Base-by-base conservation (phyloP, 2,797 vertebrate species). In the Eutrigla gurnardus region DNA sequence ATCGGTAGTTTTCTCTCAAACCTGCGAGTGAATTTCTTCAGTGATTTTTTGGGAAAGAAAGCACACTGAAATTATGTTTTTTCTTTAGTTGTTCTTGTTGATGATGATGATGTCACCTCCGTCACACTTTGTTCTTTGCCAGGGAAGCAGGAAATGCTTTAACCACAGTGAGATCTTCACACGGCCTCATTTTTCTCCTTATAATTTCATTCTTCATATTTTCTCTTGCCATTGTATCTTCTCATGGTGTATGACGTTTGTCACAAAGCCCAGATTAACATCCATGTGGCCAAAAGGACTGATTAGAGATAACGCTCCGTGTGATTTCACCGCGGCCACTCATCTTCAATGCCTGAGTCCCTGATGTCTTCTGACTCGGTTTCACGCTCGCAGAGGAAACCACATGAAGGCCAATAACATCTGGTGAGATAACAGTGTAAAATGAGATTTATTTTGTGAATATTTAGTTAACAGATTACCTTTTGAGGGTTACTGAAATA, bases 121-220 rank as follows among this genome's bases (percentile, higher is more conserved):
- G 32, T 40, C 1, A 61, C 25, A 39, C 15, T 35, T 33, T 55
- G 46, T 33, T 0, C 11, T 45, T 64, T 54, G 9, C 10, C 4
- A 4, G 13, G 4, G 43, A 61, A 79, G 81, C 40, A 70, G 66
- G 63, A 80, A 78, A 69, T 60, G 39, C 45, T 7, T 11, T n/a
- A 65, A 72, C 69, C 52, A 39, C 57, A 50, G 1, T n/a, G 17
- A 65, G 47, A 63, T 1, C 45, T 6, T 76, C 25, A n/a, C n/a
- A n/a, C n/a, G n/a, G n/a, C n/a, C n/a, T n/a, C n/a, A n/a, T n/a
- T n/a, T n/a, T n/a, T n/a, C n/a, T n/a, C n/a, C n/a, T n/a, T n/a
- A n/a, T n/a, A n/a, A n/a, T n/a, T n/a, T n/a, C n/a, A n/a, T n/a
- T n/a, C n/a, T n/a, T n/a, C n/a, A n/a, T n/a, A n/a, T n/a, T n/a